Evolutionary conservation across 2,888 invertebrate species (phyloP).

Genomic region (Drosophila emarginata): DNA sequence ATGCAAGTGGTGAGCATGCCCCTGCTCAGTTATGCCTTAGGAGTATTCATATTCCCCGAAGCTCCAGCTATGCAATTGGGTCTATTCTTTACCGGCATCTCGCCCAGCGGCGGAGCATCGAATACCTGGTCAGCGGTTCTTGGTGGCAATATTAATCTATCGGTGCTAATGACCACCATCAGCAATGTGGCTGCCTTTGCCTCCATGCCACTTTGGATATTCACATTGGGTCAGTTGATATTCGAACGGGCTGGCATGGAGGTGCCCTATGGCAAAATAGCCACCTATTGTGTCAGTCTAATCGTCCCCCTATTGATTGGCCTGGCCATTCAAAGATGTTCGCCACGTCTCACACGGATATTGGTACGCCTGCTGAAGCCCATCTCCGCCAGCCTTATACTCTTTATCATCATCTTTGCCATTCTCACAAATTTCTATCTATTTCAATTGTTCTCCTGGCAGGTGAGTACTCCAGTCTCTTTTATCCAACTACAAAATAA

Average conservation of each 20-base stretch:
- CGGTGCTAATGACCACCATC: constrained; percentile 96
- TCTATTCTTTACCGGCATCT: constrained; percentile 94
- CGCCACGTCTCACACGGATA: constrained; percentile 87
- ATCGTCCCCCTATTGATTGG: constrained; percentile 89
- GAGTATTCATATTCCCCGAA: constrained; percentile 87
- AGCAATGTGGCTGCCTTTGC: constrained; percentile 94
- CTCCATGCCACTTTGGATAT: constrained; percentile 96
- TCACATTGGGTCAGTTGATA: constrained; percentile 91
- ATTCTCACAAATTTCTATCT: constrained; percentile 94
- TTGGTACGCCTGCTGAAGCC: constrained; percentile 93
- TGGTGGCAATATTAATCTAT: constrained; percentile 95
- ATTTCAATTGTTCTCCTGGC: constrained; percentile 93
- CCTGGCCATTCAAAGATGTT: constrained; percentile 86
- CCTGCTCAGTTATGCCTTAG: constrained; percentile 89
- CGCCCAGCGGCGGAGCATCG: constrained; percentile 97
- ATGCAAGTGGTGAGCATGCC: constrained; percentile 94
- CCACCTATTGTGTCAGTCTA: constrained; percentile 88
- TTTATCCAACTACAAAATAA: constrained; percentile 75
- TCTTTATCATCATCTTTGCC: constrained; percentile 94
- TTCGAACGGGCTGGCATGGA: constrained; percentile 88
- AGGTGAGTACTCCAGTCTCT: constrained; percentile 84
- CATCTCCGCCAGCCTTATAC: constrained; percentile 89
- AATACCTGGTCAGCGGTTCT: constrained; percentile 97
- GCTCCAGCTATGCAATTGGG: constrained; percentile 89
- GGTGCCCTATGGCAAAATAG: constrained; percentile 91